Evolutionary conservation across 2,797 vertebrate species (phyloP), one percentile per base, ranked within the genome.

Genomic region (Cygnus olor): DNA sequence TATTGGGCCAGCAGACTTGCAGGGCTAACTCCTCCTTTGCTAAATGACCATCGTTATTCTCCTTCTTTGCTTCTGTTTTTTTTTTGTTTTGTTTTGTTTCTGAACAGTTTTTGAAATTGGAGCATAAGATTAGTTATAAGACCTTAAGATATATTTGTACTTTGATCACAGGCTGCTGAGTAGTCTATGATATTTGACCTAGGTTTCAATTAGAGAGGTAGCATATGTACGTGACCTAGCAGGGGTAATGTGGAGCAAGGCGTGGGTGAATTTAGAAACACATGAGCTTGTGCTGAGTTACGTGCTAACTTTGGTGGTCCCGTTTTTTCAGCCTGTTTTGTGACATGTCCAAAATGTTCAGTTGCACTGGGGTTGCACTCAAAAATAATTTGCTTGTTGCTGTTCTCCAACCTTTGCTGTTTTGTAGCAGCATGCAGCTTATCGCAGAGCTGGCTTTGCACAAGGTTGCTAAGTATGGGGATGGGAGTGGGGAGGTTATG

Each of bases 1-100:
- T 24, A 3, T 10, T 42, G 64, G 36, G 57, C 0, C 18, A 60
- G n/a, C 2, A 0, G 25, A 14, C 51, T 38, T 74, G 16, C 7
- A 2, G 57, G 57, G 11, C 69, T 60, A 57, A 34, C 19, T 40
- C 30, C 21, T 3, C 7, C 69, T 90, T 22, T 73, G 64, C 36
- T 65, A 1, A 21, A 3, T 40, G 58, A 45, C 51, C 13, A 12
- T 66, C 30, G 1, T 1, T 58, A 32, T 44, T 82, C 45, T 91
- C 19, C 47, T 77, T 30, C 58, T 58, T 38, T 51, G 7, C 42
- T 65, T 70, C 49, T 84, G n/a, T 7, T 81, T 42, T 69, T 13
- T 49, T 24, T 47, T 24, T 24, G 24, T 14, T 49, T 49, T 13
- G 13, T 51, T 51, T 42, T 86, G 30, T 9, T 80, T 42, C 15